phyloP scores from a whole-genome alignment of 2,797 vertebrate species.

The Epinephelus coioides region DNA sequence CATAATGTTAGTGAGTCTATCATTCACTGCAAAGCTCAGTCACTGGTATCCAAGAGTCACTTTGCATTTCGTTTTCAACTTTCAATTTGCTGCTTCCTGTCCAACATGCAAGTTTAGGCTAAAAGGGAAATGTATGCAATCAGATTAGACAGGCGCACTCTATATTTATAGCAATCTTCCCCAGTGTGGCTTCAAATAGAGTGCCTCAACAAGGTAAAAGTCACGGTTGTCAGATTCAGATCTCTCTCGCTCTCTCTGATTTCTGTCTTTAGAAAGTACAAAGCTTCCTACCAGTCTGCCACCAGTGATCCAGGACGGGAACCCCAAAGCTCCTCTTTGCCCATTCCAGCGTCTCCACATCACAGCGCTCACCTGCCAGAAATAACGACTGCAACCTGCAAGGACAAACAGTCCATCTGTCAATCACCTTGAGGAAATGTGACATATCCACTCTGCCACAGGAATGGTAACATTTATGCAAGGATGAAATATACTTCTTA shows the following conservation, averaged over 20 bases:
- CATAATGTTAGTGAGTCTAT: not conserved
- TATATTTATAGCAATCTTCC: not conserved
- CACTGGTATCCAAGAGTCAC: not conserved
- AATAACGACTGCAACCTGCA: conserved; percentile 91
- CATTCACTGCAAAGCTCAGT: conserved; percentile 11
- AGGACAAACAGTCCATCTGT: conserved; percentile 30
- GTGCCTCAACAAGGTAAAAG: not conserved
- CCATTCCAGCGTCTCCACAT: conserved; percentile 95
- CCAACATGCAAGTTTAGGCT: not conserved
- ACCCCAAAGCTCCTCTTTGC: conserved; percentile 92
- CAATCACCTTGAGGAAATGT: conserved; percentile 16
- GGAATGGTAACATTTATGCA: not conserved
- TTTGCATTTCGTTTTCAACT: not conserved
- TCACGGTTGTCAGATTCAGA: not conserved
- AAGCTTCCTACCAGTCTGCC: conserved; percentile 94
- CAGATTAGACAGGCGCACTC: not conserved
- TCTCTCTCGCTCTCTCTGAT: not conserved
- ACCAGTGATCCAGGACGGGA: conserved; percentile 98
- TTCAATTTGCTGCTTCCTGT: not conserved
- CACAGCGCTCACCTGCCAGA: conserved; percentile 95
- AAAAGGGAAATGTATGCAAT: not conserved
- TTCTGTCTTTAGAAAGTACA: conserved; percentile 1
- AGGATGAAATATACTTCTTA: not conserved
- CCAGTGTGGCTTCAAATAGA: conserved; percentile 8
- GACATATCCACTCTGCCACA: not conserved